phyloP scores from a whole-genome alignment of 2,888 invertebrate species.

The Chaetoderma sp. region DNA sequence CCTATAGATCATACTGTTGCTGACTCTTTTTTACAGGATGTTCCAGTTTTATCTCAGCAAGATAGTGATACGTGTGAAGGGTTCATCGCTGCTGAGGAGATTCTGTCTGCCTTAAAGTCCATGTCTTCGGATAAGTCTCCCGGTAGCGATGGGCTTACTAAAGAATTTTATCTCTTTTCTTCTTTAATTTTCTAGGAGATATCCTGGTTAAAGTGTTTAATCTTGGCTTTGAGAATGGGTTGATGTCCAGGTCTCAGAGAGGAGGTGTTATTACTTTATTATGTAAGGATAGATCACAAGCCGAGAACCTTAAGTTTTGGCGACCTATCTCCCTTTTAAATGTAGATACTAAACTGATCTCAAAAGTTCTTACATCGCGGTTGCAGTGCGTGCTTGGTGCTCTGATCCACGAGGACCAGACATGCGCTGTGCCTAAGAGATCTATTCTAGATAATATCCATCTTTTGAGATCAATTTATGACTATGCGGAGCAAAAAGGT shows the following conservation, averaged over 20 bases:
- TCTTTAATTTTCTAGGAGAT: slow-evolving; percentile 26
- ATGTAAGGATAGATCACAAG: slow-evolving; percentile 34
- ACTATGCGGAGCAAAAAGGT: slow-evolving; percentile 38
- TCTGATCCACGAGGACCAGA: slow-evolving; percentile 36
- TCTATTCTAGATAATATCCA: slow-evolving; percentile 41
- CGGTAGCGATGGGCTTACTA: slow-evolving; percentile 38
- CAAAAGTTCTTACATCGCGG: slow-evolving; percentile 35
- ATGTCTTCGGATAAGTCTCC: slow-evolving; percentile 36
- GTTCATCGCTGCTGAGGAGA: slow-evolving; percentile 4
- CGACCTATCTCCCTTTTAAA: slow-evolving; percentile 41
- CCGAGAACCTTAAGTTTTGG: slow-evolving; percentile 34
- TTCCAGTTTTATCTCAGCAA: slow-evolving; percentile 7
- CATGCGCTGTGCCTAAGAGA: slow-evolving; percentile 35
- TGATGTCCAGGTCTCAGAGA: slow-evolving; percentile 22
- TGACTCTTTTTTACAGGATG: slow-evolving; percentile 9
- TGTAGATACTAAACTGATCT: slow-evolving; percentile 40
- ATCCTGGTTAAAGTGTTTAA: slow-evolving; percentile 16
- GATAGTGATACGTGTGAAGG: slow-evolving; percentile 17
- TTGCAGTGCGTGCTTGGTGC: slow-evolving; percentile 27
- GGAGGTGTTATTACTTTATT: slow-evolving; percentile 29
- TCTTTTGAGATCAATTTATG: slow-evolving; percentile 32
- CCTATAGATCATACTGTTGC: slow-evolving; percentile 5
- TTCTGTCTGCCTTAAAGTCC: slow-evolving; percentile 11
- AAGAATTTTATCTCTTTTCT: slow-evolving; percentile 32
- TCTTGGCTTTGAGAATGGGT: slow-evolving; percentile 13